Base-by-base conservation (phyloP, 2,888 invertebrate genomes). In the Sminthurides aquaticus region DNA sequence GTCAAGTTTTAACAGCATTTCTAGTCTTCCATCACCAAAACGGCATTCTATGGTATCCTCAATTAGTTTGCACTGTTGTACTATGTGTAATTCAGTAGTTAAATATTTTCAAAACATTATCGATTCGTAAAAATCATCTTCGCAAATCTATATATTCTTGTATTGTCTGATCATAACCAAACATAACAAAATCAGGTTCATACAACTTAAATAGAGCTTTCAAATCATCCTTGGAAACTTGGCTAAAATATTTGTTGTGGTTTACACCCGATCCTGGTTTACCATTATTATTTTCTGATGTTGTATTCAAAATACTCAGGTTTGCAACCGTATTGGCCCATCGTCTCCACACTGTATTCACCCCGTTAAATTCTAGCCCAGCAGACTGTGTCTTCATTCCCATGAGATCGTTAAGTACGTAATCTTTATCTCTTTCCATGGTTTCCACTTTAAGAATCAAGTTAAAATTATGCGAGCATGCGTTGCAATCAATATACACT, bases 381-480 rank as follows among this genome's bases (percentile, higher is more conserved):
- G 58, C 57, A 3, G 28, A 18, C 15, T 34, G 48, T 24, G 57
- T 43, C 2, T 48, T 22, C 1, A 67, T 5, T 11, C 60, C 65
- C 26, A 71, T 61, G 27, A 67, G 60, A 26, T 65, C 52, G 49
- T 65, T 56, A 18, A 73, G 67, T 54, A 65, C 60, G 24, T 24
- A 49, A 25, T 69, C 65, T 57, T 67, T 67, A 58, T 73, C 73
- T 5, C 62, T 34, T 28, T 66, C 62, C 58, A 73, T 64, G 1
- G 67, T 66, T 57, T 73, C 73, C 24, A 72, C 71, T 68, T 73
- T 69, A 3, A 73, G 64, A 34, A 73, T 69, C 15, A 71, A 62
- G 61, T 72, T 69, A 52, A 73, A 73, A 8, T 60, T 54, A 27
- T 68, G 55, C 54, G 59, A 60, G 43, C 73, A 73, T 24, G 73